These are phyloP conservation scores for Coilia nasus DNA, from an alignment of 2,797 vertebrate species.

Conservation along the genomic window DNA sequence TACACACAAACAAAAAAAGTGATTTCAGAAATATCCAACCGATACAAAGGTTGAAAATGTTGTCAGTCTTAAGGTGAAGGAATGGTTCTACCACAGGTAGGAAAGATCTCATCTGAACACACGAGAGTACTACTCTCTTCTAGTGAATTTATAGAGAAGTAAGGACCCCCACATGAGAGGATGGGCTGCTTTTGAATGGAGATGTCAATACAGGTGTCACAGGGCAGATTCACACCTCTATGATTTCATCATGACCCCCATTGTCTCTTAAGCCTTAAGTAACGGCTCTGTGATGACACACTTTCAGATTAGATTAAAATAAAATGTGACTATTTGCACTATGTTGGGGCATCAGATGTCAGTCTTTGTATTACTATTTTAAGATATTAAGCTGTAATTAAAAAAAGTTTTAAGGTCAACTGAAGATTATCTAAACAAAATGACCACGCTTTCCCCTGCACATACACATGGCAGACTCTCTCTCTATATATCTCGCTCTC, in stretches of 20 bases:
- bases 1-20: conserved; percentile 2
- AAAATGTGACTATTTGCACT: no score
- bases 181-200: neutral
- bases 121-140: neutral
- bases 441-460: no score
- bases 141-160: neutral
- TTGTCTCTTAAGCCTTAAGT: neutral
- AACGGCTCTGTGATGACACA: neutral
- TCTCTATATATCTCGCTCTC: no score
- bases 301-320: no score
- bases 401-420: no score
- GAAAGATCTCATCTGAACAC: neutral
- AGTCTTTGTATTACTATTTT: no score
- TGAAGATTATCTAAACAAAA: no score
- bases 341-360: no score
- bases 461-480: no score
- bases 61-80: neutral
- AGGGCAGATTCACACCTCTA: neutral
- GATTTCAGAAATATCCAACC: conserved; percentile 6
- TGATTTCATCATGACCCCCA: neutral
- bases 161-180: neutral
- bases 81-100: neutral
- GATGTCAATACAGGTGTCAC: neutral
- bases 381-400: no score
- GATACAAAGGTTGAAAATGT: neutral